A percentile compares a stretch with the other conserved stretches of the same genome.
Evolutionary conservation across 2,113 vertebrate genomes (phyloP).

Genomic region (Ceratotherium simum): DNA sequence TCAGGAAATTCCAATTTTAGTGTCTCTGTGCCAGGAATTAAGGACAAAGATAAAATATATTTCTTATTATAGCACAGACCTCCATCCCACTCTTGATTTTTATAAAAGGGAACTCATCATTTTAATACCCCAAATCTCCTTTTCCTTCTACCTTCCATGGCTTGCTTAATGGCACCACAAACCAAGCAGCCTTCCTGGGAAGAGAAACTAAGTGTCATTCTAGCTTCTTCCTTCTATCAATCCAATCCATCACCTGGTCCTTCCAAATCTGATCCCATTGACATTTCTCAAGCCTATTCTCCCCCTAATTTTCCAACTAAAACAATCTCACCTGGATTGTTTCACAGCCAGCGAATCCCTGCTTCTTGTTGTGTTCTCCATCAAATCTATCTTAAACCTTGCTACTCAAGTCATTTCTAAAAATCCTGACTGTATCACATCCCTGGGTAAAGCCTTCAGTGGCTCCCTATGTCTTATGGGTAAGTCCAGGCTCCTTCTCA

Average conservation of each 20-base stretch:
- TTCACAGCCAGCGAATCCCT: neutral
- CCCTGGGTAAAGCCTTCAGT: neutral
- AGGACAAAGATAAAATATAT: neutral
- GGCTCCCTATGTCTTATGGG: neutral
- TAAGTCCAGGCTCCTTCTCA: neutral
- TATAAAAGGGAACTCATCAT: neutral
- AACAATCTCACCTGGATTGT: neutral
- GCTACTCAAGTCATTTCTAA: neutral
- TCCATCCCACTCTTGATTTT: neutral
- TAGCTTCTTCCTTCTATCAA: neutral
- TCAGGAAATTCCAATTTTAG: neutral
- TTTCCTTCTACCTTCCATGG: neutral
- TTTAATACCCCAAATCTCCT: neutral
- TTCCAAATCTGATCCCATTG: neutral
- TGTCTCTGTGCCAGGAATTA: neutral
- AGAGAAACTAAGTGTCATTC: neutral
- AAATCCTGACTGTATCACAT: neutral
- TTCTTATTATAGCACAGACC: neutral
- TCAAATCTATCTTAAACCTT: neutral
- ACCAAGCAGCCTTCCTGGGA: neutral
- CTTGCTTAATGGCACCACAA: neutral
- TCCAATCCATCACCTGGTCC: neutral
- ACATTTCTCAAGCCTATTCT: conserved; percentile 2
- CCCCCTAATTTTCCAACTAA: neutral
- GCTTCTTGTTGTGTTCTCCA: neutral